A percentile compares a stretch with the other conserved stretches of the same genome.
These are phyloP conservation scores for Pseudopleuronectes americanus DNA, from an alignment of 2,797 vertebrate species.

Conservation along the genomic window DNA sequence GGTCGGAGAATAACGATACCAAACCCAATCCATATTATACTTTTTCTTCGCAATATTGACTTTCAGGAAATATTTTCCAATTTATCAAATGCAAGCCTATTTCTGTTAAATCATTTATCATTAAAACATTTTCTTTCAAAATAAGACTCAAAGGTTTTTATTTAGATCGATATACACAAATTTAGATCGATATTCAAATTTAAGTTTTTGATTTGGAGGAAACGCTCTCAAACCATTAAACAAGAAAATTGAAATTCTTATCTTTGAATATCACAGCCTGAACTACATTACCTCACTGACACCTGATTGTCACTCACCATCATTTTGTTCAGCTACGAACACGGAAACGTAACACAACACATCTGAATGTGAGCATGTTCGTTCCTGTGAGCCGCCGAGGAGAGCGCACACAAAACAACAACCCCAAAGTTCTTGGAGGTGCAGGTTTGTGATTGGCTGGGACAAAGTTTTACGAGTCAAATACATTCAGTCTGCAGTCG, in stretches of 20 bases:
- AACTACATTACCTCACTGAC: not conserved
- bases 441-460: not conserved
- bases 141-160: not conserved
- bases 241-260: not conserved
- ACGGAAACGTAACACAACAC: too few species aligned
- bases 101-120: not conserved
- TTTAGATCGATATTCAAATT: not conserved
- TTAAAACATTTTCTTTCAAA: not conserved
- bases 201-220: not conserved
- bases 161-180: not conserved
- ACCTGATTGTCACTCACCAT: slow-evolving; percentile 26
- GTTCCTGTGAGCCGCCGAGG: not conserved
- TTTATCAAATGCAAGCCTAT: not conserved
- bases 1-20: too few species aligned
- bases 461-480: slow-evolving; percentile 10
- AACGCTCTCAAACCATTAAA: not conserved
- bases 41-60: too few species aligned
- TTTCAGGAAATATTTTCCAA: too few species aligned
- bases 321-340: not conserved
- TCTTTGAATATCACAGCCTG: not conserved
- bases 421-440: not conserved
- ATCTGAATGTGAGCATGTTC: too few species aligned
- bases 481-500: not conserved
- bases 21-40: too few species aligned
- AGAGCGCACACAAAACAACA: slow-evolving; percentile 11